Percentiles rank a stretch among this genome's conserved stretches.
Evolutionary conservation across 1,140 invertebrate species (phyloP).

Genomic region (Drosophila kanapiae): DNA sequence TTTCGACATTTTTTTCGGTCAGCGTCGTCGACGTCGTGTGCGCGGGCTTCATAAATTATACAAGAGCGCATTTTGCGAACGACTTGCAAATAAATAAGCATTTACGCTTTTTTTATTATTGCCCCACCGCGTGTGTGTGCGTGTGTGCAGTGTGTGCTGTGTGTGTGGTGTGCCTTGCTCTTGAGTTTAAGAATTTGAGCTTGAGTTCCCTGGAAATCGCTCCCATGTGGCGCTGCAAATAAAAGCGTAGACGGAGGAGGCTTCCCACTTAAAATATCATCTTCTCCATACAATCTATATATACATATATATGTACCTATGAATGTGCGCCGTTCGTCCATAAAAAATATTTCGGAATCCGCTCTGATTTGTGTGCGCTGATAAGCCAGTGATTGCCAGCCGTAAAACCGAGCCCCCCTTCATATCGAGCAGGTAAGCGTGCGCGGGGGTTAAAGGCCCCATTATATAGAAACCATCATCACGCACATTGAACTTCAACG

Average conservation of each 20-base stretch:
- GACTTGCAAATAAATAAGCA: conserved; percentile 83
- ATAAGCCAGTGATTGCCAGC: conserved; percentile 56
- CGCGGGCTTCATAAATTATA: conserved; percentile 81
- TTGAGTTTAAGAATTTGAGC: conserved; percentile 13
- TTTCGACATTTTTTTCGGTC: conserved; percentile 19
- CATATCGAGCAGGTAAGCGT: conserved; percentile 57
- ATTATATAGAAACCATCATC: conserved; percentile 27
- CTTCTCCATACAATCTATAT: conserved; percentile 57
- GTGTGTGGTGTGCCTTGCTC: conserved; percentile 12
- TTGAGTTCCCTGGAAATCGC: conserved; percentile 66
- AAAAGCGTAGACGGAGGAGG: conserved; percentile 23
- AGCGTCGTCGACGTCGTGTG: conserved; percentile 63
- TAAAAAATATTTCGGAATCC: conserved; percentile 27
- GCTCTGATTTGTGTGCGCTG: conserved; percentile 68
- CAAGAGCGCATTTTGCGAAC: conserved; percentile 78
- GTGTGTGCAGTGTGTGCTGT: conserved; percentile 23
- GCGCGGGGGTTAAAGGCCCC: conserved; percentile 20
- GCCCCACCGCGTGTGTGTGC: conserved; percentile 52
- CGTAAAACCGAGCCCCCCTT: conserved; percentile 27
- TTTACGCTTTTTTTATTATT: conserved; percentile 83
- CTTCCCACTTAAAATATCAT: conserved; percentile 60
- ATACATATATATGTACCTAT: conserved; percentile 29
- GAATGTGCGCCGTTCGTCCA: conserved; percentile 14
- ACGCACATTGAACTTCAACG: conserved; percentile 53
- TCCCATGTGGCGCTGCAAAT: conserved; percentile 76